A percentile compares a stretch with the other conserved stretches of the same genome.
Conservation (phyloP, 2,113 vertebrate species). For the Zapornia atra region DNA sequence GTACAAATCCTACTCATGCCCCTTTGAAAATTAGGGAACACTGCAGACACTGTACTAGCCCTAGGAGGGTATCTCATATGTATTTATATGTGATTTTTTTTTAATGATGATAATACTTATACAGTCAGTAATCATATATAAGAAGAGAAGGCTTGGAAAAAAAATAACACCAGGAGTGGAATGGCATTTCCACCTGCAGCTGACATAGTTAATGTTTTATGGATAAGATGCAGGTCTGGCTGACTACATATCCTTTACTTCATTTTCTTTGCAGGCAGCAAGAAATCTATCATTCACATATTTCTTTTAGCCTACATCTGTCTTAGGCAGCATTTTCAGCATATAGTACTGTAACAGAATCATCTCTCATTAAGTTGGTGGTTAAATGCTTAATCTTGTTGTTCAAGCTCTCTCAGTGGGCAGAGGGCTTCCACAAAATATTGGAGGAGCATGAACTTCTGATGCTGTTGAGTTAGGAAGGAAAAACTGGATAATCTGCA, state of each 20-base stretch:
- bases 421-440: neutral
- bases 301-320: neutral
- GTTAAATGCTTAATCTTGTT: neutral
- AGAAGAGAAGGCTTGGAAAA: neutral
- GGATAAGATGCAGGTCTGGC: conserved; percentile 10
- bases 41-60: neutral
- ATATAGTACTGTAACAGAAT: neutral
- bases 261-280: neutral
- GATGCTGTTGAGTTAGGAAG: neutral
- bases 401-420: neutral
- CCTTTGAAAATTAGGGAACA: neutral
- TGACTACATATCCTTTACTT: neutral
- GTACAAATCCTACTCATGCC: neutral
- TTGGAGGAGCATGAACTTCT: neutral
- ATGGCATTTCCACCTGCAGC: neutral
- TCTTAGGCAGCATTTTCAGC: neutral
- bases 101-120: neutral
- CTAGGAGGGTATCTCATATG: neutral
- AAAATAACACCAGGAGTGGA: neutral
- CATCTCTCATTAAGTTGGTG: neutral
- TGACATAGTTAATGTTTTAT: neutral
- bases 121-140: neutral
- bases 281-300: neutral
- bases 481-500: neutral
- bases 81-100: neutral